Percentiles rank a stretch among this genome's conserved stretches.
Evolutionary conservation across 2,888 invertebrate species (phyloP).

Genomic region (Ryuthela nishihirai): DNA sequence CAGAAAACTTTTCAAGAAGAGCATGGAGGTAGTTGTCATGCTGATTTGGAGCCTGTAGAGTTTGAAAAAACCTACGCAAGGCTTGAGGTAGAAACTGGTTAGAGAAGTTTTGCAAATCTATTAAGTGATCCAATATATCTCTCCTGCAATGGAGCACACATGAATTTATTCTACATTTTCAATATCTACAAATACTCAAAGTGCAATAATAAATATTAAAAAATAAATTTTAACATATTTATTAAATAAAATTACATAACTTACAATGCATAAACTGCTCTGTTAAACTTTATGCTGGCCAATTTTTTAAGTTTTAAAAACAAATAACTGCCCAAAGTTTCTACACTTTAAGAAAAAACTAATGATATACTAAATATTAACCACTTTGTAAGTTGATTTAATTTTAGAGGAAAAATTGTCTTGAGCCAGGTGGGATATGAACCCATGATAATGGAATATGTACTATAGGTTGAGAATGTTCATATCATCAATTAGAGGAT

Average conservation of each 20-base stretch:
- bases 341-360: too few relatives aligned
- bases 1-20: conserved; percentile 53
- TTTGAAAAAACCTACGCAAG: conserved; percentile 52
- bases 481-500: too few relatives aligned
- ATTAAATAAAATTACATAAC: not conserved
- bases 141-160: conserved; percentile 41
- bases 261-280: not conserved
- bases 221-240: not conserved
- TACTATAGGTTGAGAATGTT: too few relatives aligned
- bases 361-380: too few relatives aligned
- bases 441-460: too few relatives aligned
- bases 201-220: not conserved
- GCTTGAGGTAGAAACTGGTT: conserved; percentile 55
- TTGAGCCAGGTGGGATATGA: too few relatives aligned
- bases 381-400: too few relatives aligned
- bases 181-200: not conserved
- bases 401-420: too few relatives aligned
- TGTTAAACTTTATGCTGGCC: too few relatives aligned
- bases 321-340: not conserved
- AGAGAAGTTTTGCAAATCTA: conserved; percentile 53
- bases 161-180: not conserved
- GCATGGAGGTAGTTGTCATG: conserved; percentile 52
- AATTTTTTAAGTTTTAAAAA: not conserved
- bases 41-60: conserved; percentile 53
- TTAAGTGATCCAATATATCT: conserved; percentile 50